A percentile compares a stretch with the other conserved stretches of the same genome.
Conservation (phyloP, 1,140 invertebrate genomes). For the Agraylea sexmaculata region DNA sequence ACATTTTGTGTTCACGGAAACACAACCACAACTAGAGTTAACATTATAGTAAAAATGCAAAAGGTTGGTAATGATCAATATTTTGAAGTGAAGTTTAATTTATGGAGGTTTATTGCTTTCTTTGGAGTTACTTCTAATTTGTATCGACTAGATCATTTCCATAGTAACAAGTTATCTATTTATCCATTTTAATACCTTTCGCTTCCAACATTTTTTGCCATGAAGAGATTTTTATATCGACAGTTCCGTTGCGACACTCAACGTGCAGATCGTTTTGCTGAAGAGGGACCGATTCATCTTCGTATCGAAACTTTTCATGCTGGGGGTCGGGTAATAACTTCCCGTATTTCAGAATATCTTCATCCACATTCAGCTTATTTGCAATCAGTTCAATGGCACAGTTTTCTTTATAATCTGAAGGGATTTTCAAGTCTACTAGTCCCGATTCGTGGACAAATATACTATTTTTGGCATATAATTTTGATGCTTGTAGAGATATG, state of each 20-base stretch:
- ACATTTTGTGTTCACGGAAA: too few relatives aligned
- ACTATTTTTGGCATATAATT: slow-evolving; percentile 35
- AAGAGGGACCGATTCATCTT: slow-evolving; percentile 26
- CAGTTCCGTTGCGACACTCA: slow-evolving; percentile 39
- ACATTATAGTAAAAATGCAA: too few relatives aligned
- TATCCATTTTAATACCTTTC: slow-evolving; percentile 2
- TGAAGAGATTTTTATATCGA: slow-evolving; percentile 29
- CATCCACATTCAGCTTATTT: slow-evolving; percentile 34
- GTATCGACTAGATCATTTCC: too few relatives aligned
- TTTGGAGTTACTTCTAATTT: too few relatives aligned
- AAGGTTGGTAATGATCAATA: too few relatives aligned
- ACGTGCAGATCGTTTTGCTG: slow-evolving; percentile 31
- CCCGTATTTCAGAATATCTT: slow-evolving; percentile 33
- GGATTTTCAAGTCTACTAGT: slow-evolving; percentile 33
- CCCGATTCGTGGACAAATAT: slow-evolving; percentile 41
- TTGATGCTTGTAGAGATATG: slow-evolving; percentile 35
- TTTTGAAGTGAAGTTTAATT: too few relatives aligned
- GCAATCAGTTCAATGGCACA: slow-evolving; percentile 37
- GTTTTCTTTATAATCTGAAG: slow-evolving; percentile 33
- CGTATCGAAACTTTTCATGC: slow-evolving; percentile 35
- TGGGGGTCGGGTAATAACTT: slow-evolving; percentile 36
- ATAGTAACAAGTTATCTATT: too few relatives aligned
- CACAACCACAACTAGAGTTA: too few relatives aligned
- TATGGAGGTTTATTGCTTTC: too few relatives aligned
- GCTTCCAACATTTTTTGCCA: slow-evolving; percentile 18